Conservation (phyloP, 30 jellyfish, hydroid and myxozoan genomes). For the Aurelia aurita region DNA sequence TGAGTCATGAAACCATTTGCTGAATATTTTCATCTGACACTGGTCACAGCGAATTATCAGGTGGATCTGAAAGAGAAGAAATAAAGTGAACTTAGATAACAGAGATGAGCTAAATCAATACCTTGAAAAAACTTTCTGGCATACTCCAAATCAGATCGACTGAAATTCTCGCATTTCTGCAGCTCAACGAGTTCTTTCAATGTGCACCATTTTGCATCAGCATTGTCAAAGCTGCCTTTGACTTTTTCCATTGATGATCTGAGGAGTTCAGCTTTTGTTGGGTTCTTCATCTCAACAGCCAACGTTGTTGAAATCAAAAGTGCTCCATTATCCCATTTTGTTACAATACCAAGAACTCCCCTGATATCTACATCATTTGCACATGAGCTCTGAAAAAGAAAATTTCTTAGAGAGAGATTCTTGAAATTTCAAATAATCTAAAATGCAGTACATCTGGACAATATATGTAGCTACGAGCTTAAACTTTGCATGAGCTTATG, state of each 20-base stretch:
- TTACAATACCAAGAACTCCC: slow-evolving; percentile 46
- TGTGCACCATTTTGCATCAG: slow-evolving; percentile 53
- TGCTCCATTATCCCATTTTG: slow-evolving; percentile 42
- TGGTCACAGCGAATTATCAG: too few species aligned
- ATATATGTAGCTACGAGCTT: too few species aligned
- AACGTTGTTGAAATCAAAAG: not conserved
- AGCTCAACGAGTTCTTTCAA: slow-evolving; percentile 30
- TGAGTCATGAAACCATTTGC: too few species aligned
- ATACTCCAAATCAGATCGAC: slow-evolving; percentile 11
- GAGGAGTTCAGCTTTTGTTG: slow-evolving; percentile 11
- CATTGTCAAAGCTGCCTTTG: not conserved
- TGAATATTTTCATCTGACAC: too few species aligned
- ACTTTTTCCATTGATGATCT: slow-evolving; percentile 17
- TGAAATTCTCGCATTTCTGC: slow-evolving; percentile 5
- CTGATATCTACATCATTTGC: slow-evolving; percentile 4
- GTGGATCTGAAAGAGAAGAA: too few species aligned
- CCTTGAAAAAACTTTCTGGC: slow-evolving; percentile 56
- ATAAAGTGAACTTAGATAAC: too few species aligned
- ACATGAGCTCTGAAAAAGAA: slow-evolving; percentile 34
- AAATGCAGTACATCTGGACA: too few species aligned
- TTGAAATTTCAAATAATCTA: too few species aligned
- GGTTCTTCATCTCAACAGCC: slow-evolving; percentile 25
- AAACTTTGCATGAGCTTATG: too few species aligned
- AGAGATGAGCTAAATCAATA: not conserved
- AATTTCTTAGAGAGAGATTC: not conserved